phyloP scores from a whole-genome alignment of 2,113 vertebrate species.

The Oreochromis spilurus region DNA sequence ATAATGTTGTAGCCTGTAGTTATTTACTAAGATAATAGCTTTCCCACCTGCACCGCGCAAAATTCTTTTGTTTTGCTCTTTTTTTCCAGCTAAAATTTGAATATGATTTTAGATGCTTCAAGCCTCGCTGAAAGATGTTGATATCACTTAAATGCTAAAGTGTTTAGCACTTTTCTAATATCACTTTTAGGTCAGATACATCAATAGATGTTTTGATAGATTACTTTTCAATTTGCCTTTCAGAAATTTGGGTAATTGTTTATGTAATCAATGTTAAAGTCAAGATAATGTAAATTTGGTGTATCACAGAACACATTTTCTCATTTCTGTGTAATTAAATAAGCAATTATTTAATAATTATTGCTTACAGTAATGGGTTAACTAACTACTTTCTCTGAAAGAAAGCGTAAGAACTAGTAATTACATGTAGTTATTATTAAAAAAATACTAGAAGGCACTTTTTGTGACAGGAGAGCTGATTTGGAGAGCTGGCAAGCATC shows the following conservation, averaged over 20 bases:
- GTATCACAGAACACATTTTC: not conserved
- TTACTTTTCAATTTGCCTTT: not conserved
- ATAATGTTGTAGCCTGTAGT: not conserved
- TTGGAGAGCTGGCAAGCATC: not conserved
- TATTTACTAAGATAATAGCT: not conserved
- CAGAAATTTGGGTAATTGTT: not conserved
- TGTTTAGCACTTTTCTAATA: not conserved
- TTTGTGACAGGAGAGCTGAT: not conserved
- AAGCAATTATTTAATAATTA: constrained; percentile 2
- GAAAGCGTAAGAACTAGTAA: not conserved
- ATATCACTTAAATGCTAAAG: not conserved
- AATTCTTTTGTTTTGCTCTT: not conserved
- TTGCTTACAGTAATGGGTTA: not conserved
- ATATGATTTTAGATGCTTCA: not conserved
- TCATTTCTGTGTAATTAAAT: constrained; percentile 23
- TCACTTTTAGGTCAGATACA: not conserved
- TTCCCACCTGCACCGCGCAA: not conserved
- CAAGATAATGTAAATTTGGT: not conserved
- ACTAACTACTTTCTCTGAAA: not conserved
- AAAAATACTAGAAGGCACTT: not conserved
- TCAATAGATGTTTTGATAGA: not conserved
- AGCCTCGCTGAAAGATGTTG: not conserved
- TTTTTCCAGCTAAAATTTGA: not conserved
- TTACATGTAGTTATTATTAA: not conserved
- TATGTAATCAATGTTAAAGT: not conserved